A percentile compares a stretch with the other conserved stretches of the same genome.
These are phyloP conservation scores for Hirudinaria manillensis DNA, from an alignment of 2,888 invertebrate species.

Conservation along the genomic window DNA sequence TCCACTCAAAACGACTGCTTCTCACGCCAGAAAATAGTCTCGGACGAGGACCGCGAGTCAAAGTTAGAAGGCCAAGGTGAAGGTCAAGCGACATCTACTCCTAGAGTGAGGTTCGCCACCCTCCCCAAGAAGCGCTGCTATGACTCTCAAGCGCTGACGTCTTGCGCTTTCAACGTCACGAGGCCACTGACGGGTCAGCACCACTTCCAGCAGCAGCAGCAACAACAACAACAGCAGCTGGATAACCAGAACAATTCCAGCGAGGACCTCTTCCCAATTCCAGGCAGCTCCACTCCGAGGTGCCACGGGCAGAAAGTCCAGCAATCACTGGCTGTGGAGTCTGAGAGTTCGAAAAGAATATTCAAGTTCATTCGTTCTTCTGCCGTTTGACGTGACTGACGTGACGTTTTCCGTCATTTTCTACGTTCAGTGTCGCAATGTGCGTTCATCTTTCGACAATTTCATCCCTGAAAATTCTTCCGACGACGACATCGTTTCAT, in stretches of 20 bases:
- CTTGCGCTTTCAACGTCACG: slow-evolving; percentile 6
- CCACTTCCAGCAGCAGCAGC: no score
- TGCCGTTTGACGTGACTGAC: slow-evolving; percentile 4
- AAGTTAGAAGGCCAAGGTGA: not conserved
- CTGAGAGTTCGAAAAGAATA: not conserved
- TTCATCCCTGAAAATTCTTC: no score
- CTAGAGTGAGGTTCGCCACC: not conserved
- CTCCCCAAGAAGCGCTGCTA: not conserved
- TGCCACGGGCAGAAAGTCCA: no score
- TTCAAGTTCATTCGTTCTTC: slow-evolving; percentile 4
- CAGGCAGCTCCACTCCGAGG: no score
- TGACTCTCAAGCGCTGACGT: not conserved
- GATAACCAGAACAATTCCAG: no score
- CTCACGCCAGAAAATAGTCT: not conserved
- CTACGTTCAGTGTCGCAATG: no score
- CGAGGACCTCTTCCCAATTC: no score
- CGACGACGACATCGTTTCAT: no score
- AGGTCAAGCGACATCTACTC: not conserved
- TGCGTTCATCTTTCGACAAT: no score
- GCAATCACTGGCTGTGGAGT: no score
- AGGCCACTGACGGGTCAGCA: not conserved
- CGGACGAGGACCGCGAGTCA: not conserved
- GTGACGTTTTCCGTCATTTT: no score
- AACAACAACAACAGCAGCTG: no score
- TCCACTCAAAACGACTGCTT: not conserved